Evolutionary conservation across 2,888 invertebrate genomes (phyloP), one percentile per base, ranked within the genome.

Genomic region (Listrodromus nycthemerus): DNA sequence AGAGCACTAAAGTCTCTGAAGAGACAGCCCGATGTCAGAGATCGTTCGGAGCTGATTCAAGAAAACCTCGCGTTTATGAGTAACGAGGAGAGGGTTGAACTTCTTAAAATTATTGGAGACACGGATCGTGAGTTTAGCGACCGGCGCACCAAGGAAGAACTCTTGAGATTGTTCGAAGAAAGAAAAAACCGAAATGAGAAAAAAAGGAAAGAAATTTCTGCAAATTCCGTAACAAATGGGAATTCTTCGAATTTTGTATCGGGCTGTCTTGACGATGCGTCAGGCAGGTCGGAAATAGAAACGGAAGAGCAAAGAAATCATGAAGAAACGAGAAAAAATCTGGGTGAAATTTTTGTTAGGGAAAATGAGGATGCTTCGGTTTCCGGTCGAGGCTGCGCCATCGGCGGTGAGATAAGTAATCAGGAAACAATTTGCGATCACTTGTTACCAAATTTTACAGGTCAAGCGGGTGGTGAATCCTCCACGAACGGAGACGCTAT

Each of bases 1-100:
- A 76, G 83, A 24, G 88, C 91, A 48, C 67, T 93, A 24, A 83
- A 79, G 58, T 89, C 86, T 85, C 85, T 92, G n/a, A 83, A 21
- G 30, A 87, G 83, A 6, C 81, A 86, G 67, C 24, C 66, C 8
- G 70, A 87, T 65, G 78, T 83, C 2, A 76, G 63, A 19, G 19
- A 87, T 71, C 78, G 65, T 21, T 82, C 89, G 13, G 19, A 76
- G 3, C 69, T 80, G 67, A 81, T 89, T 41, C 79, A 85, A 82
- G 69, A 80, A 71, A 55, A 82, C 24, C 52, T 87, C 33, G 82
- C 77, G 16, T 86, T 87, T 65, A n/a, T 87, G 8, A 73, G 61
- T 41, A 41, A 83, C 79, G 55, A 30, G 19, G 81, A 83, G 41
- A 78, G 48, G 27, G n/a, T 27, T 8, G 75, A 85, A 33, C 37